Base-by-base conservation (phyloP, 2,888 invertebrate genomes). In the Diarsia mendica region DNA sequence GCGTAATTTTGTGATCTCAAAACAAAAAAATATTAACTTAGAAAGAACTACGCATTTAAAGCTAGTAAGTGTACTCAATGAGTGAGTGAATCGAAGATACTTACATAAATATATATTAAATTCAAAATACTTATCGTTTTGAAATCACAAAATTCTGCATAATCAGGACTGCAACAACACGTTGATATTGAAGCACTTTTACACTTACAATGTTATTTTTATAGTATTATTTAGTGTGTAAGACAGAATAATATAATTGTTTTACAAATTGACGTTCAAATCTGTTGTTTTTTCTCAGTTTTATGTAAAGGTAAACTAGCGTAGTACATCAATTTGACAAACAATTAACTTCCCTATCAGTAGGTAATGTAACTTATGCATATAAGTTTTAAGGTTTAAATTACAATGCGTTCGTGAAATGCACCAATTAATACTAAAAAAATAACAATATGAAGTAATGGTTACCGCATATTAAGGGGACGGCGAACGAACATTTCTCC, bases 121-220 rank as follows among this genome's bases (percentile, higher is more conserved):
- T 75, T 67, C 67, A 81, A 70, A 65, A 77, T 84, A 85, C 86
- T 84, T 87, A 86, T 84, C 84, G 84, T 83, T 82, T 28, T 79
- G 80, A 88, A 71, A 78, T 84, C 82, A 82, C 79, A 83, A 84
- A 84, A 78, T 86, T 79, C 83, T 84, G 73, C 83, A 33, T 44
- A 68, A 13, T 39, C 69, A 53, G 60, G 64, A 18, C 83, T 13
- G 70, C 67, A 64, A 80, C 77, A 51, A 79, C 77, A 64, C 66
- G 81, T 9, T 64, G 82, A 73, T n/a, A 74, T 58, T 65, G 85
- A 44, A 72, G 85, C 85, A 83, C 83, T 81, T 65, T 55, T 6
- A 44, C 63, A 79, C 83, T 78, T 78, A 28, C 39, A 61, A 18
- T 79, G 2, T 44, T 18, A 33, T 23, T 0, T 20, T 46, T 51